Percentiles rank a stretch among this genome's conserved stretches.
Evolutionary conservation across 1,140 invertebrate genomes (phyloP).

Genomic region (Amyelois transitella): DNA sequence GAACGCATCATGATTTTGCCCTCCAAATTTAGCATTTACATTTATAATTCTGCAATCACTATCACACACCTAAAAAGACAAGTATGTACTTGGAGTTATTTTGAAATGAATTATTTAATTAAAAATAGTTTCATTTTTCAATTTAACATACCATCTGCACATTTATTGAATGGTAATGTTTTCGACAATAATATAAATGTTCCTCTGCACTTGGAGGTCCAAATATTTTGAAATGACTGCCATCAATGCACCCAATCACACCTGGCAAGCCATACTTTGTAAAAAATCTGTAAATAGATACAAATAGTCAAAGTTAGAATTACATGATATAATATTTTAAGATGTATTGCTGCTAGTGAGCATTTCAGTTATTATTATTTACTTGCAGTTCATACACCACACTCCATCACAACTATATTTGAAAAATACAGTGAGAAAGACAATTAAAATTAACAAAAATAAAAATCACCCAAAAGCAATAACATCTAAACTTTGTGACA

Average conservation of each 20-base stretch:
- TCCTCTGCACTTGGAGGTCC: conserved; percentile 12
- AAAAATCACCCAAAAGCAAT: no score
- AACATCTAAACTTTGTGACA: no score
- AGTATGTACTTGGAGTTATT: no score
- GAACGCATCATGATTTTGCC: background rate
- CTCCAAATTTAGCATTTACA: conserved; percentile 31
- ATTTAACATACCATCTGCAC: conserved; percentile 36
- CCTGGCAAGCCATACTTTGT: conserved; percentile 16
- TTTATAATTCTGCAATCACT: conserved; percentile 24
- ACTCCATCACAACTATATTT: no score
- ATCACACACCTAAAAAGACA: conserved; percentile 31
- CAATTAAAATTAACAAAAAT: no score
- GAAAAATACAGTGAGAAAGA: no score
- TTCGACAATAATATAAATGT: conserved; percentile 21
- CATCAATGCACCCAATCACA: conserved; percentile 21
- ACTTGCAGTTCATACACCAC: no score
- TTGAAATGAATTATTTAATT: no score
- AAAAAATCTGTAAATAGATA: conserved; percentile 21
- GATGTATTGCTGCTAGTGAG: no score
- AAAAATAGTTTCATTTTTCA: background rate
- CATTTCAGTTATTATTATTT: no score
- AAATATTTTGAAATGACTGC: conserved; percentile 21
- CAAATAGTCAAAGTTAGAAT: no score
- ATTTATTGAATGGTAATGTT: conserved; percentile 28
- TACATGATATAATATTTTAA: no score